Percentiles rank a stretch among this genome's conserved stretches.
Conservation (phyloP, 2,888 invertebrate genomes). For the Melanostoma scalare region DNA sequence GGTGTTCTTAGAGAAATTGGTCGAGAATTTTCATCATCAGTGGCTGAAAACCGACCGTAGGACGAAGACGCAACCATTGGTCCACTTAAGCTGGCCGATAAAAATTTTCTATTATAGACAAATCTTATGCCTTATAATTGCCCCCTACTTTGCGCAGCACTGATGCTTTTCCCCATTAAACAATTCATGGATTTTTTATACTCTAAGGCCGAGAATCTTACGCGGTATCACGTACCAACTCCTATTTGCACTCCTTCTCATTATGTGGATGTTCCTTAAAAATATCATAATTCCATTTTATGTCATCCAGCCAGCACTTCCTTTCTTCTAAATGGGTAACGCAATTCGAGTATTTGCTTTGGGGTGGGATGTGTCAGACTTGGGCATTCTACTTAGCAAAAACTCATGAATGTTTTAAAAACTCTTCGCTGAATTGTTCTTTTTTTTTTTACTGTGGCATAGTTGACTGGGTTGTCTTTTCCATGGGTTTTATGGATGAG, state of each 20-base stretch:
- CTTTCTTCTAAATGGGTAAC: slow-evolving; percentile 44
- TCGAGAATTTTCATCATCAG: slow-evolving; percentile 33
- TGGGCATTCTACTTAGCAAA: slow-evolving; percentile 17
- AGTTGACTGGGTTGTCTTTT: background rate
- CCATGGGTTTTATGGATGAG: background rate
- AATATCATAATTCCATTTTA: slow-evolving; percentile 59
- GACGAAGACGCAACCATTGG: slow-evolving; percentile 40
- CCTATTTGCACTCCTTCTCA: slow-evolving; percentile 61
- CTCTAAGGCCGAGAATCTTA: slow-evolving; percentile 58
- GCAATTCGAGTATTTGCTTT: slow-evolving; percentile 41
- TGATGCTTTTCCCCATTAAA: slow-evolving; percentile 55
- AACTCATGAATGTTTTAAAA: slow-evolving; percentile 35
- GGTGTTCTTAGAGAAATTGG: slow-evolving; percentile 55
- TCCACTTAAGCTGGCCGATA: background rate
- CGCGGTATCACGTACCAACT: slow-evolving; percentile 58
- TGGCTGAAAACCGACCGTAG: slow-evolving; percentile 8
- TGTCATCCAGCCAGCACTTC: slow-evolving; percentile 12
- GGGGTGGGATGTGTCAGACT: slow-evolving; percentile 6
- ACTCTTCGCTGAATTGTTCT: slow-evolving; percentile 28
- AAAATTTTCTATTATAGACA: slow-evolving; percentile 42
- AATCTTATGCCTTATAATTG: slow-evolving; percentile 55
- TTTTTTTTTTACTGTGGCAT: background rate
- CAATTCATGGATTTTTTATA: slow-evolving; percentile 41
- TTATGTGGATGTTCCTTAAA: slow-evolving; percentile 16
- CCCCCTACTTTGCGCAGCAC: slow-evolving; percentile 8